Evolutionary conservation across 1,140 invertebrate species (phyloP), one percentile per base, ranked within the genome.

Genomic region (Danaus plexippus): DNA sequence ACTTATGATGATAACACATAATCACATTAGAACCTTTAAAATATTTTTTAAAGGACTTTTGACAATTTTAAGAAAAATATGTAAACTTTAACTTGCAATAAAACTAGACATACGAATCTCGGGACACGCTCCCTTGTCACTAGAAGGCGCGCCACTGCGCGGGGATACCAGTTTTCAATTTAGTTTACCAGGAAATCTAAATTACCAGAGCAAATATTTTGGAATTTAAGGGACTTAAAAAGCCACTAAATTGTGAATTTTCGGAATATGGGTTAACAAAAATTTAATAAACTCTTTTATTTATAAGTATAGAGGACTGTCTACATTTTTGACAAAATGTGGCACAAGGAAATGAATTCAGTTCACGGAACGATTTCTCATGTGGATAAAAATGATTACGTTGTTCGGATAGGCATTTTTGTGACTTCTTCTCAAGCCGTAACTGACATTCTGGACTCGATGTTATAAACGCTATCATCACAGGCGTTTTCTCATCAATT

Each of bases 1-100:
- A 71, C 76, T 72, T 59, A 53, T 69, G 69, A 73, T 77, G 72
- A 80, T 74, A 77, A 70, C 77, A 84, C 80, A 85, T 84, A 85
- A 85, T 85, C 82, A 85, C 80, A 74, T 71, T 62, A 75, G 73
- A 62, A 71, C 74, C 66, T 67, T 58, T 67, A 60, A 64, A 67
- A 58, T 63, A 75, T 75, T 71, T 72, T 71, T 60, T 61, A 63
- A 49, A 43, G 57, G 63, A 71, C 71, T 75, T 67, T 53, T 54
- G 66, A 53, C 58, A 66, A 70, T 77, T 76, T 73, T 71, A 71
- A 59, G 75, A 81, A 15, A 78, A 80, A 84, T 71, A 79, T 71
- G 54, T 57, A 83, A 83, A 83, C 75, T 84, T 80, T 73, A 57
- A 77, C 74, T 73, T 74, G 60, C 54, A 77, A 69, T 75, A 32